Evolutionary conservation across 2,888 invertebrate genomes (phyloP).

Genomic region (Eupsilia transversa): DNA sequence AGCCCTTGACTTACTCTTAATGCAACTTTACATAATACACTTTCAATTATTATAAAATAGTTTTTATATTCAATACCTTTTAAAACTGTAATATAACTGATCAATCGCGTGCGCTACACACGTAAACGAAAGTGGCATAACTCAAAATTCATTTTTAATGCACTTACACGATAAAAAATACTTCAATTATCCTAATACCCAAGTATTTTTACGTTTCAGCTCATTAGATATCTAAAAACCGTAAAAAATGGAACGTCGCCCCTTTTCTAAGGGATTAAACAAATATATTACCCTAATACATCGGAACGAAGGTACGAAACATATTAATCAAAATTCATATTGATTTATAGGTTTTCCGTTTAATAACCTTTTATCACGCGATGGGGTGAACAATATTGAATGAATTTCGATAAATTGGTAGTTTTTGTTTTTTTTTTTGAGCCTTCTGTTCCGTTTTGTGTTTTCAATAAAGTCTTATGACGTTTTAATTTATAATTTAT

Average conservation of each 20-base stretch:
- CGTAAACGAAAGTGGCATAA: constrained; percentile 43
- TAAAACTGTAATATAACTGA: neutral
- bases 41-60: neutral
- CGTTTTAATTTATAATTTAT: constrained; percentile 49
- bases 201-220: constrained; percentile 76
- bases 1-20: constrained; percentile 40
- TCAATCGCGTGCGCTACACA: constrained; percentile 30
- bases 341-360: constrained; percentile 78
- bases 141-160: constrained; percentile 25
- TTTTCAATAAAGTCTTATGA: constrained; percentile 38
- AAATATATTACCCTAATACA: constrained; percentile 83
- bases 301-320: constrained; percentile 55
- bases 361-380: constrained; percentile 81
- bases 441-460: constrained; percentile 56
- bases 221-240: constrained; percentile 71
- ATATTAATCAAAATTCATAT: constrained; percentile 79
- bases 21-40: neutral
- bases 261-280: constrained; percentile 79
- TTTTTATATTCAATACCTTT: constrained; percentile 1
- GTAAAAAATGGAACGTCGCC: constrained; percentile 63
- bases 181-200: constrained; percentile 57
- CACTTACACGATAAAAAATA: constrained; percentile 3
- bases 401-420: constrained; percentile 65
- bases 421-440: constrained; percentile 49
- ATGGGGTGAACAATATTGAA: constrained; percentile 70